Evolutionary conservation across 2,888 invertebrate species (phyloP).

Genomic region (Balanococcus diminutus): DNA sequence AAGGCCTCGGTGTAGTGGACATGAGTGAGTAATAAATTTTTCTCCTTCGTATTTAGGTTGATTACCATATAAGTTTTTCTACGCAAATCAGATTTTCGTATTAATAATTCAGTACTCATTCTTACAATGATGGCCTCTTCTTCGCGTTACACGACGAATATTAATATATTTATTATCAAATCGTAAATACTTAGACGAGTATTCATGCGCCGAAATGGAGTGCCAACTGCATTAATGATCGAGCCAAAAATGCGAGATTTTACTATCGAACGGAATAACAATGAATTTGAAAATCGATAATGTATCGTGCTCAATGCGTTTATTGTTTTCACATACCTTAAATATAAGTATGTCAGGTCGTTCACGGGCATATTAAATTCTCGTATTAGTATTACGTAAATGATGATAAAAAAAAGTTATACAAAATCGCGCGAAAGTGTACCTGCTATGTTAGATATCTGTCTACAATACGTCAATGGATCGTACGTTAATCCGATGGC

Average conservation of each 20-base stretch:
- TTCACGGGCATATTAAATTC: slow-evolving; percentile 31
- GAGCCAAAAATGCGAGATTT: slow-evolving; percentile 38
- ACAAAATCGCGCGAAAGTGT: not conserved
- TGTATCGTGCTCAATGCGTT: not conserved
- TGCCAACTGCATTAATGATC: slow-evolving; percentile 14
- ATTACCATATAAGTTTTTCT: slow-evolving; percentile 45
- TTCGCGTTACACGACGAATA: not conserved
- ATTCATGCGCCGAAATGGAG: slow-evolving; percentile 13
- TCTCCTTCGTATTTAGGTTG: slow-evolving; percentile 46
- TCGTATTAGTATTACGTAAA: slow-evolving; percentile 11
- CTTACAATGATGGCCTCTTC: slow-evolving; percentile 21
- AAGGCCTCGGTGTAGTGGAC: slow-evolving; percentile 13
- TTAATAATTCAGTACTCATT: slow-evolving; percentile 33
- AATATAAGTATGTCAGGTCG: slow-evolving; percentile 44
- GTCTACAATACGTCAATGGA: no score
- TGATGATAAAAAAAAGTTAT: not conserved
- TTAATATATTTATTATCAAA: slow-evolving; percentile 33
- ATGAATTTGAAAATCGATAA: slow-evolving; percentile 48
- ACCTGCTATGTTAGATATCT: no score
- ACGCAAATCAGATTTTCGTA: slow-evolving; percentile 27
- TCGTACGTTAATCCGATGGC: no score
- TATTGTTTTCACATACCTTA: slow-evolving; percentile 45
- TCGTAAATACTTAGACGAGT: slow-evolving; percentile 30
- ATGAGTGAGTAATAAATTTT: slow-evolving; percentile 32
- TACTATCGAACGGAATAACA: not conserved